Conservation (phyloP, 2,888 invertebrate genomes). For the Diaperis boleti region DNA sequence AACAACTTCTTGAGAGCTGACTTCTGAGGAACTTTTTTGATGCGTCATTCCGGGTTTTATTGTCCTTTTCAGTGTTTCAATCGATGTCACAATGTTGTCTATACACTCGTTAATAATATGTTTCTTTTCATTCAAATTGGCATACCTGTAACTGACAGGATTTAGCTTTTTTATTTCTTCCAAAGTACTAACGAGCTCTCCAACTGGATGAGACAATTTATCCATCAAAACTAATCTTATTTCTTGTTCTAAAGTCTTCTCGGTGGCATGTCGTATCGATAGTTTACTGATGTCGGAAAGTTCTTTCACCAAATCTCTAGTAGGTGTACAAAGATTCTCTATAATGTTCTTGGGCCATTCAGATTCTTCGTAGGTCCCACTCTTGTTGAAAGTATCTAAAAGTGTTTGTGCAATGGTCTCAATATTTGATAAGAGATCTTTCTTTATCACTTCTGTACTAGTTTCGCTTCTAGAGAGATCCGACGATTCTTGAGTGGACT, state of each 20-base stretch:
- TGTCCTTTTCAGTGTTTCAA: slow-evolving; percentile 57
- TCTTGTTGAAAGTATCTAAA: slow-evolving; percentile 56
- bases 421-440: slow-evolving; percentile 24
- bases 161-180: slow-evolving; percentile 65
- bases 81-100: slow-evolving; percentile 59
- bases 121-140: slow-evolving; percentile 65
- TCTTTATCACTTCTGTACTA: slow-evolving; percentile 9
- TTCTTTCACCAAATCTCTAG: slow-evolving; percentile 58
- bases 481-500: slow-evolving; percentile 2
- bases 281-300: slow-evolving; percentile 58
- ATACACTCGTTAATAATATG: slow-evolving; percentile 53
- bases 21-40: slow-evolving; percentile 46
- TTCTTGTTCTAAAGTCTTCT: slow-evolving; percentile 61
- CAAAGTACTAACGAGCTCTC: slow-evolving; percentile 73
- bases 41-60: slow-evolving; percentile 3
- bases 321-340: slow-evolving; percentile 58
- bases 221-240: slow-evolving; percentile 72
- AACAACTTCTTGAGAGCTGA: slow-evolving; percentile 55
- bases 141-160: slow-evolving; percentile 66
- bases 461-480: slow-evolving; percentile 58
- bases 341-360: slow-evolving; percentile 54
- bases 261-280: slow-evolving; percentile 58
- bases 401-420: slow-evolving; percentile 9
- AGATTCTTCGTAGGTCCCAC: slow-evolving; percentile 50
- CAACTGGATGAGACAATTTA: slow-evolving; percentile 73